phyloP scores from a whole-genome alignment of 2,888 invertebrate species.

The Nomada hirtipes region DNA sequence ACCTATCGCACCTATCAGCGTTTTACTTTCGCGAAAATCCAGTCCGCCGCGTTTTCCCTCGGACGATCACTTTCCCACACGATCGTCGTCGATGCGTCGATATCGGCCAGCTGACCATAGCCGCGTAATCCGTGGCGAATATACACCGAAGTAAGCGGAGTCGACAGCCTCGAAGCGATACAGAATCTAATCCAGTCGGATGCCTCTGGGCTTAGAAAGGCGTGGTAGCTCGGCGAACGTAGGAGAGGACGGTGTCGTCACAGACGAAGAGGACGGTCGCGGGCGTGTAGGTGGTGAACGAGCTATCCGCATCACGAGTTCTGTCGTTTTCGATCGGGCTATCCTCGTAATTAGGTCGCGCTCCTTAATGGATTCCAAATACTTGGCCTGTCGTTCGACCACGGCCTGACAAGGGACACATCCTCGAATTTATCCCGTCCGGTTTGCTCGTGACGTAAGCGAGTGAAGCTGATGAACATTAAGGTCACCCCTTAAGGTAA shows the following conservation, averaged over 20 bases:
- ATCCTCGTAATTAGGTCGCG: constrained; percentile 54
- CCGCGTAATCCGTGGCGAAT: constrained; percentile 49
- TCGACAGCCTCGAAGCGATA: constrained; percentile 65
- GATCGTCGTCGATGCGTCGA: constrained; percentile 18
- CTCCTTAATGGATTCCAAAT: constrained; percentile 61
- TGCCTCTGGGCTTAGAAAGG: constrained; percentile 83
- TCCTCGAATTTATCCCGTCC: constrained; percentile 36
- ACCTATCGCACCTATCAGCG: background rate
- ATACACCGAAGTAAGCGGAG: constrained; percentile 59
- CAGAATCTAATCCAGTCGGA: constrained; percentile 74
- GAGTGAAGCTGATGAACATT: constrained; percentile 39
- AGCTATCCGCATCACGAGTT: constrained; percentile 17
- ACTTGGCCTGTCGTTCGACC: constrained; percentile 55
- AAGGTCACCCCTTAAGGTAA: constrained; percentile 55
- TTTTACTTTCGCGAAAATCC: constrained; percentile 45
- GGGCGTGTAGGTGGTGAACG: constrained; percentile 61
- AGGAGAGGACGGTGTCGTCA: constrained; percentile 72
- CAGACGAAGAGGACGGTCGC: constrained; percentile 53
- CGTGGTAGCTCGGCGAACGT: constrained; percentile 72
- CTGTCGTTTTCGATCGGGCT: constrained; percentile 6
- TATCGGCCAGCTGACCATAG: constrained; percentile 27
- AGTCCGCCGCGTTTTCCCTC: constrained; percentile 30
- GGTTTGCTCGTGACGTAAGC: constrained; percentile 54
- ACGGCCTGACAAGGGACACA: constrained; percentile 7
- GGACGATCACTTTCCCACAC: constrained; percentile 44